Evolutionary conservation across 1,140 invertebrate genomes (phyloP), one percentile per base, ranked within the genome.

Genomic region (Lanistes nyassanus): DNA sequence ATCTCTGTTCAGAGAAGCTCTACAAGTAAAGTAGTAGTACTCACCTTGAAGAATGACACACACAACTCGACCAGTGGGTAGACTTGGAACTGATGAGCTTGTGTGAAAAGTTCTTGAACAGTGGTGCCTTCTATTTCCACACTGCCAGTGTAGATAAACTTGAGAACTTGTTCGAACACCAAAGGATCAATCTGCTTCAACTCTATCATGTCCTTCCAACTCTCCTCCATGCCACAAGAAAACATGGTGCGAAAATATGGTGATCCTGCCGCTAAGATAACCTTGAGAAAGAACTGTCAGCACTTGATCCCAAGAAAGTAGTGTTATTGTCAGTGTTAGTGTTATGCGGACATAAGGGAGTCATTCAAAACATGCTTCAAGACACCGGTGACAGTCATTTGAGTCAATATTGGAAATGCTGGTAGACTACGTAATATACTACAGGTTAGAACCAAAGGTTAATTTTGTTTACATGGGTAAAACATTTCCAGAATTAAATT

Each of bases 191-290:
- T 77, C 69, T 86, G 81, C 47, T 83, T 82, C 31, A 87, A 77
- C 23, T 83, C 80, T 31, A 87, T 82, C 3, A 78, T 76, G 37
- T 80, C 81, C 74, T 86, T 85, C 9, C 80, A 73, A 65, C 84
- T 84, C 65, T 87, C 86, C 56, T 84, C 84, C 86, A 87, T 87
- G 13, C 85, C 85, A 19, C 84, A 86, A 5, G 82, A 81, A 76
- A 87, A 87, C 86, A 87, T 87, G 4, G 84, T 84, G 74, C 81
- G 81, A 67, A 87, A 87, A 56, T 87, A 87, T 5, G 83, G 75
- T 5, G 86, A 86, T 3, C 85, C 85, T 56, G 85, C 84, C 42
- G 85, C 84, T 19, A 87, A 77, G 29, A 87, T 81, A 23, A 86
- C 82, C 77, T 79, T 39, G 5, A 47, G 23, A n/a, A 36, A n/a